Conservation (phyloP, 2,113 vertebrate species). For the Picathartes gymnocephalus region DNA sequence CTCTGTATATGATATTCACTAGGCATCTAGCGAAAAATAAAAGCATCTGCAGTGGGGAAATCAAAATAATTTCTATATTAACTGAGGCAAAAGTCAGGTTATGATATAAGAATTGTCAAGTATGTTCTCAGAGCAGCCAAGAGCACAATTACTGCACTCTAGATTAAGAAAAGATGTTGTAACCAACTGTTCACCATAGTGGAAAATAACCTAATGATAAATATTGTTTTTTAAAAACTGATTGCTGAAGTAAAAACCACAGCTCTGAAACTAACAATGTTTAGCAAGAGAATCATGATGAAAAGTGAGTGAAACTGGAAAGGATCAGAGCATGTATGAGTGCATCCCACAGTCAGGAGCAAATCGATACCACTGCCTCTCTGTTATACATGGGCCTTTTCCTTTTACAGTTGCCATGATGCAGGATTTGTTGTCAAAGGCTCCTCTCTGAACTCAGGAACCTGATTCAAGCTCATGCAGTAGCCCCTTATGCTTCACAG, state of each 20-base stretch:
- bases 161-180: background rate
- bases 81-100: background rate
- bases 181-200: conserved; percentile 20
- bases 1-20: background rate
- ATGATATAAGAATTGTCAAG: conserved; percentile 11
- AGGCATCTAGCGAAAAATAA: background rate
- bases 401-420: background rate
- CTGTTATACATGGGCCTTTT: background rate
- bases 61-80: background rate
- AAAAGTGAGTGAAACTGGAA: conserved; percentile 24
- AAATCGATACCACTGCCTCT: background rate
- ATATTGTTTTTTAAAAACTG: conserved; percentile 1
- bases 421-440: background rate
- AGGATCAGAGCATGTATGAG: background rate
- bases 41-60: background rate
- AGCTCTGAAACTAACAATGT: background rate
- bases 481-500: background rate
- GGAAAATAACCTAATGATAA: conserved; percentile 21
- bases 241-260: conserved; percentile 25
- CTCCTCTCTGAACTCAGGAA: background rate
- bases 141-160: conserved; percentile 3
- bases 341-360: background rate
- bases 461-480: background rate
- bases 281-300: background rate
- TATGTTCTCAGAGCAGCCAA: background rate